Evolutionary conservation across 2,888 invertebrate genomes (phyloP), one percentile per base, ranked within the genome.

Genomic region (Clivina fossor): DNA sequence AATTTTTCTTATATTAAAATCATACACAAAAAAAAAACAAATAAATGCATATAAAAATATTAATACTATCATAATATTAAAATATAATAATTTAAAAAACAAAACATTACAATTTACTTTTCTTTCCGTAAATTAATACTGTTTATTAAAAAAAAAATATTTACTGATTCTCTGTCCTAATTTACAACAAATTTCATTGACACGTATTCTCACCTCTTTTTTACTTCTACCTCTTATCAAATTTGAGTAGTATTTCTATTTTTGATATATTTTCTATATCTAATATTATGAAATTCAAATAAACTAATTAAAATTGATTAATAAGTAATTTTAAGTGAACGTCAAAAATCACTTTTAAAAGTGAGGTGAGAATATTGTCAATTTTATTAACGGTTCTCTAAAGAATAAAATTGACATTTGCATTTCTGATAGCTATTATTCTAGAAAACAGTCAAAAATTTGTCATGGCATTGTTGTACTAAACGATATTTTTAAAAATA

Each of bases 1-100:
- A 50, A 40, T 40, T 50, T 37, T n/a, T n/a, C 32, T 47, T 20
- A 47, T 47, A 46, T 46, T 32, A 32, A 46, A 8, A 19, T 15
- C 30, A 47, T 33, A 35, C 35, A 48, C 26, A 13, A 47, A 47
- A 11, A 19, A 44, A 32, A 33, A 33, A 48, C 26, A 26, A 47
- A 32, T 47, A 33, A 48, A 35, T 48, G 33, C n/a, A 15, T 47
- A 22, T 47, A 37, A 28, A 47, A 47, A 47, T 47, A 47, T 47
- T 26, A 26, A 44, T 30, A 5, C 35, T 16, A 33, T 24, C 35
- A 13, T 19, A 32, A 46, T 33, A 46, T 19, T 28, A 16, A 32
- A 26, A 30, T n/a, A 48, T 48, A 48, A 35, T 35, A 35, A 37
- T 37, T 9, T 13, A 3, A 7, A 24, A 46, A 44, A 32, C 30